Evolutionary conservation across 2,888 invertebrate species (phyloP), one percentile per base, ranked within the genome.

Genomic region (Melolontha melolontha): DNA sequence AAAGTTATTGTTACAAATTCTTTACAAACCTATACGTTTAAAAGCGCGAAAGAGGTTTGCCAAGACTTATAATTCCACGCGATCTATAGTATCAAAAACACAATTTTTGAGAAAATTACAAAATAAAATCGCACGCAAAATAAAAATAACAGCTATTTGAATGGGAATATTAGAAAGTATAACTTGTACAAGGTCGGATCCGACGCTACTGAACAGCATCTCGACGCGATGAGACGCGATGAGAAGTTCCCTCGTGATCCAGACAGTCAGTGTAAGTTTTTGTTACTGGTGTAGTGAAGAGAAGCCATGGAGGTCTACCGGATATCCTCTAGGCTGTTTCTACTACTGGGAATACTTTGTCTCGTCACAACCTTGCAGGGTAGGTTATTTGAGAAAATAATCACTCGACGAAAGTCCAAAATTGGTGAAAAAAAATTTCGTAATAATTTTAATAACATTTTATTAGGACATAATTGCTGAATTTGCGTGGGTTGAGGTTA

Each of bases 301-400:
- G 79, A 83, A 84, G 84, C 84, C 83, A 86, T 86, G 86, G 86
- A 85, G 86, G 84, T 85, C 84, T 85, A 84, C 83, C 83, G 84
- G 80, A 83, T 81, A 83, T 85, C 86, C 84, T 84, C 85, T 83
- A 84, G 85, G 84, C 82, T 84, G 78, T 79, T 85, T 81, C 81
- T 84, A 81, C 83, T 86, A 81, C 84, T 86, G 83, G 84, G 86
- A 83, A 81, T 86, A 77, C 77, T 83, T 79, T 83, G 86, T 79
- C 83, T 86, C 84, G 84, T 84, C 83, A 80, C 83, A 80, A 80
- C 85, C 85, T 86, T 86, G 84, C 86, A 86, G 82, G 86, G 87
- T 87, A 84, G 83, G 85, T 85, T 22, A 39, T 54, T 59, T 40
- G 2, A 57, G 47, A 51, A 64, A 16, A 6, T 12, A 11, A 57